These are phyloP conservation scores for Tapirus terrestris DNA, from an alignment of 2,113 vertebrate species.

Conservation along the genomic window DNA sequence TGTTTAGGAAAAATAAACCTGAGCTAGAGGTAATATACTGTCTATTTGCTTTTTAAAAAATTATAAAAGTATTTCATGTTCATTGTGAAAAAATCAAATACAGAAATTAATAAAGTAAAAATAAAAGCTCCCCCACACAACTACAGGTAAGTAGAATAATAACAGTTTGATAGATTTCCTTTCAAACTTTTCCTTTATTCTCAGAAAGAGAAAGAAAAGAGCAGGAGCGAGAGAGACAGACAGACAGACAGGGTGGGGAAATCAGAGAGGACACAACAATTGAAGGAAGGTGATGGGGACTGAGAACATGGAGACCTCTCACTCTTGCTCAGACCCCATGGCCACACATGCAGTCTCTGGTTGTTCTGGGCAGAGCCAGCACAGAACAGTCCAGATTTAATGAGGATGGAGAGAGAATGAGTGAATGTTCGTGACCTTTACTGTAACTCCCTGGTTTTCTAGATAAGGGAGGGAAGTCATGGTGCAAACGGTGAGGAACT, in stretches of 20 bases:
- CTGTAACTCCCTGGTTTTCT: no score
- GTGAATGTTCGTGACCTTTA: background rate
- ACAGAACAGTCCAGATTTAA: no score
- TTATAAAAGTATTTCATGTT: background rate
- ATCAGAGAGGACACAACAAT: no score
- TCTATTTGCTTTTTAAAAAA: background rate
- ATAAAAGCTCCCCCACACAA: background rate
- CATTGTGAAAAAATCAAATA: background rate
- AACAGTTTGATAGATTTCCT: background rate
- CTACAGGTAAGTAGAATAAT: background rate
- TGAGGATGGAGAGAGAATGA: background rate
- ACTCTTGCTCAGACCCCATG: background rate
- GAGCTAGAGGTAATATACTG: rapidly evolving
- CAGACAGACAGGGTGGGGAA: rapidly evolving
- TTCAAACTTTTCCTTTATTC: background rate
- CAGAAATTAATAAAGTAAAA: background rate
- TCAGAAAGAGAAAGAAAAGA: background rate
- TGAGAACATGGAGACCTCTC: background rate
- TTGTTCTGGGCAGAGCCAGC: background rate
- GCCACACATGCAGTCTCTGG: background rate
- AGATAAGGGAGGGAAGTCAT: background rate
- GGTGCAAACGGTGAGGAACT: background rate
- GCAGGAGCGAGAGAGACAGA: background rate
- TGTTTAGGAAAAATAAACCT: background rate
- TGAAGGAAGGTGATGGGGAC: background rate